phyloP scores from a whole-genome alignment of 1,140 invertebrate genomes.

The Drosophila funebris region DNA sequence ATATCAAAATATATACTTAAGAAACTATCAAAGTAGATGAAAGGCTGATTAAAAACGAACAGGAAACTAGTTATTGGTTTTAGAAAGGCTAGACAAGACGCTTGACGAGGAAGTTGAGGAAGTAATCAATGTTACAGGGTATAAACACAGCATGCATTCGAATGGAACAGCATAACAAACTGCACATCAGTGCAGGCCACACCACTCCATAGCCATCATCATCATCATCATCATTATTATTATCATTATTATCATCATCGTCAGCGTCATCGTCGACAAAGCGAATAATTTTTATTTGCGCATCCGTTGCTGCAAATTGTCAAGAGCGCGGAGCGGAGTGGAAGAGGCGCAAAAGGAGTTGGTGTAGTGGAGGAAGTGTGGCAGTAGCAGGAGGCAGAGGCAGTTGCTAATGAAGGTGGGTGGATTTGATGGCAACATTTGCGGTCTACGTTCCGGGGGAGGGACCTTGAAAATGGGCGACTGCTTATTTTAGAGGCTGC shows the following conservation, averaged over 20 bases:
- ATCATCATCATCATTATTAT: background rate
- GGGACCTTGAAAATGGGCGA: constrained; percentile 52
- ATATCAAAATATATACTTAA: no score
- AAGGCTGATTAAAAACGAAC: no score
- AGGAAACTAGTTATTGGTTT: no score
- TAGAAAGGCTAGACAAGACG: no score
- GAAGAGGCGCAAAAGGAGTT: constrained; percentile 4
- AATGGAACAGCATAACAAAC: background rate
- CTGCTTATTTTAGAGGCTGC: constrained; percentile 42
- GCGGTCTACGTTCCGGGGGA: background rate
- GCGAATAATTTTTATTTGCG: constrained; percentile 73
- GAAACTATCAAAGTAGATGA: no score
- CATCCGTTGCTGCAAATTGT: constrained; percentile 57
- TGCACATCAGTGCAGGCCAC: background rate
- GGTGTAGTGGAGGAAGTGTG: no score
- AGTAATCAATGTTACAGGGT: background rate
- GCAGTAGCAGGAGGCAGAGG: background rate
- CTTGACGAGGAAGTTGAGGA: no score
- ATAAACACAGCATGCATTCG: background rate
- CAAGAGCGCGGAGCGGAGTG: background rate
- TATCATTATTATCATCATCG: background rate
- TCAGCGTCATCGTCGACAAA: constrained; percentile 38
- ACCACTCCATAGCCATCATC: background rate
- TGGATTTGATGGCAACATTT: background rate
- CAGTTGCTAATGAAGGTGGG: constrained; percentile 6